These are phyloP conservation scores for Diarsia dahlii DNA, from an alignment of 2,888 invertebrate species.

Conservation along the genomic window DNA sequence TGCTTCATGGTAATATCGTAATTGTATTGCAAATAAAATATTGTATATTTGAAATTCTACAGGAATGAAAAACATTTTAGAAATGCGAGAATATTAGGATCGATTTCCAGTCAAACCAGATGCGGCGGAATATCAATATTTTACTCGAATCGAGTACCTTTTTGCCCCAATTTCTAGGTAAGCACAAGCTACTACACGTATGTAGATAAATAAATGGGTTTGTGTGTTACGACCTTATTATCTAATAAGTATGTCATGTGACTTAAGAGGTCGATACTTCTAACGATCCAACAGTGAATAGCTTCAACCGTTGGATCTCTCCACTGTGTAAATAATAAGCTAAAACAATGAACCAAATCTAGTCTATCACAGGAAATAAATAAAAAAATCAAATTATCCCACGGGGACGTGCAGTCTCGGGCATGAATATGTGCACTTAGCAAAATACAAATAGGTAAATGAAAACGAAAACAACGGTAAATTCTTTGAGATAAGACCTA, in stretches of 20 bases:
- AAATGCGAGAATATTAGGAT: not conserved
- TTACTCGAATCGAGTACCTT: not conserved
- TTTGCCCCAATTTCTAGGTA: not conserved
- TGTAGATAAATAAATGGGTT: not conserved
- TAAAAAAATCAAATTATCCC: not conserved
- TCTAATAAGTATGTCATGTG: not conserved
- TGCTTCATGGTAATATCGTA: not conserved
- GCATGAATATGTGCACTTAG: no score
- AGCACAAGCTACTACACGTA: not conserved
- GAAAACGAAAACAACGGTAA: no score
- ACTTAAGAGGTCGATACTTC: not conserved
- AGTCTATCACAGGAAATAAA: not conserved
- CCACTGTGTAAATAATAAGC: not conserved
- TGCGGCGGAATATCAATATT: constrained; percentile 31
- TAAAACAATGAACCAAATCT: not conserved
- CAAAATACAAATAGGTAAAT: no score
- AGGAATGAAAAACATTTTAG: not conserved
- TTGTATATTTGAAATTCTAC: not conserved
- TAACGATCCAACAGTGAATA: not conserved
- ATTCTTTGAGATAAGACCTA: no score
- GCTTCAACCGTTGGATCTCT: not conserved
- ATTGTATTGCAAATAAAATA: not conserved
- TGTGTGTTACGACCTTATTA: not conserved
- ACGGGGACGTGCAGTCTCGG: not conserved
- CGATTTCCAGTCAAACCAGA: constrained; percentile 12